These are phyloP conservation scores for Melitaea cinxia DNA, from an alignment of 1,140 invertebrate species.

Conservation along the genomic window DNA sequence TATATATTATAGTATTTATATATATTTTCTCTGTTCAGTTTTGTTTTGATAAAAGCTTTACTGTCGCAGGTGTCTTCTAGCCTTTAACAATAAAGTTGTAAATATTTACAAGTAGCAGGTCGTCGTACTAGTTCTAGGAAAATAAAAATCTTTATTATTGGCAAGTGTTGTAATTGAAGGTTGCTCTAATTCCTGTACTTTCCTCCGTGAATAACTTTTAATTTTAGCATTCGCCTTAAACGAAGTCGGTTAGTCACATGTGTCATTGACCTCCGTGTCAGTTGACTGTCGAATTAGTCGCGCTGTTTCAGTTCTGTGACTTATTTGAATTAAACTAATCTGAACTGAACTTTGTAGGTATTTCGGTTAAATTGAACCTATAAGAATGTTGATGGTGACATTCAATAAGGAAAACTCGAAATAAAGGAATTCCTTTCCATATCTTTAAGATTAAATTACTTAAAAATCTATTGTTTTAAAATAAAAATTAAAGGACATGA, in stretches of 20 bases:
- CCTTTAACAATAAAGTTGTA: background rate
- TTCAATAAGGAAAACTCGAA: too few relatives aligned
- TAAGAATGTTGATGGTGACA: too few relatives aligned
- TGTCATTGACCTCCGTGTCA: slow-evolving; percentile 43
- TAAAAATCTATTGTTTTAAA: too few relatives aligned
- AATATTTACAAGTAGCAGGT: slow-evolving; percentile 16
- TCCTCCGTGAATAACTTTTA: slow-evolving; percentile 17
- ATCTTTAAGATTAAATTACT: too few relatives aligned
- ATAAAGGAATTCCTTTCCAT: too few relatives aligned
- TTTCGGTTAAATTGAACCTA: background rate
- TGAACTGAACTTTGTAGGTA: background rate
- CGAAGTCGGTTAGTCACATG: slow-evolving; percentile 29
- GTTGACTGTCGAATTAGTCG: slow-evolving; percentile 27
- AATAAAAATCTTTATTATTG: slow-evolving; percentile 7
- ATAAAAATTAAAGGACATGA: too few relatives aligned
- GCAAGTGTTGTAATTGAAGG: slow-evolving; percentile 14
- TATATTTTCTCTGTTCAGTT: too few relatives aligned
- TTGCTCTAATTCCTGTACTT: slow-evolving; percentile 26
- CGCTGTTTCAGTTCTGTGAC: slow-evolving; percentile 4
- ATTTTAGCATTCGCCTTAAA: slow-evolving; percentile 18
- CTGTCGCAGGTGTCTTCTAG: background rate
- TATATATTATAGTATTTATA: too few relatives aligned
- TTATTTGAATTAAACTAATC: slow-evolving; percentile 3
- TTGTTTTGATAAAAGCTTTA: too few relatives aligned
- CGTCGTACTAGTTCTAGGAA: slow-evolving; percentile 2